These are phyloP conservation scores for Conopomorpha cramerella DNA, from an alignment of 1,140 invertebrate species.

Conservation along the genomic window DNA sequence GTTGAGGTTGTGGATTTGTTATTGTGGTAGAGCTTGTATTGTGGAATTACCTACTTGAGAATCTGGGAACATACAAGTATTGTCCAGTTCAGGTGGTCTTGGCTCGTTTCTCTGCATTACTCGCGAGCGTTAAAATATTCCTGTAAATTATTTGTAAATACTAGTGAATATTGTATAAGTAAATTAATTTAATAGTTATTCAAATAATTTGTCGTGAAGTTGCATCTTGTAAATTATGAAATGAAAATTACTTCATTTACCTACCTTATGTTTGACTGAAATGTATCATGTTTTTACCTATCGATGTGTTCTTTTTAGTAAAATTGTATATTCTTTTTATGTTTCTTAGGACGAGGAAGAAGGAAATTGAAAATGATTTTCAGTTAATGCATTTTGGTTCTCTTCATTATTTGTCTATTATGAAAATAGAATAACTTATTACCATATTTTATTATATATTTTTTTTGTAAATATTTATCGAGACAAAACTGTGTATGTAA, in stretches of 20 bases:
- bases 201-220: constrained; percentile 1
- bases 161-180: constrained; percentile 4
- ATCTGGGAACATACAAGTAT: constrained; percentile 1
- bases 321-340: constrained; percentile 6
- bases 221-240: not conserved
- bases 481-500: constrained; percentile 21
- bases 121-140: constrained; percentile 8
- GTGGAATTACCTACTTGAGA: not conserved
- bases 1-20: not conserved
- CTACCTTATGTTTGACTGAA: too few species aligned
- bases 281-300: constrained; percentile 9
- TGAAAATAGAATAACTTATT: constrained; percentile 4
- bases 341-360: constrained; percentile 3
- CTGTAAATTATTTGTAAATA: constrained; percentile 23
- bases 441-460: constrained; percentile 2
- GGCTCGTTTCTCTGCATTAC: too few species aligned
- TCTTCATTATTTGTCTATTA: constrained; percentile 3
- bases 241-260: too few species aligned
- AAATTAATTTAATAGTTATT: constrained; percentile 6
- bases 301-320: constrained; percentile 7
- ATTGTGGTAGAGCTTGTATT: not conserved
- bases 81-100: too few species aligned
- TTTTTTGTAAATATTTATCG: constrained; percentile 5
- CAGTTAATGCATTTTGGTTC: not conserved
- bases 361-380: not conserved